A percentile compares a stretch with the other conserved stretches of the same genome.
Conservation (phyloP, 2,888 invertebrate species). For the Latrodectus elegans region DNA sequence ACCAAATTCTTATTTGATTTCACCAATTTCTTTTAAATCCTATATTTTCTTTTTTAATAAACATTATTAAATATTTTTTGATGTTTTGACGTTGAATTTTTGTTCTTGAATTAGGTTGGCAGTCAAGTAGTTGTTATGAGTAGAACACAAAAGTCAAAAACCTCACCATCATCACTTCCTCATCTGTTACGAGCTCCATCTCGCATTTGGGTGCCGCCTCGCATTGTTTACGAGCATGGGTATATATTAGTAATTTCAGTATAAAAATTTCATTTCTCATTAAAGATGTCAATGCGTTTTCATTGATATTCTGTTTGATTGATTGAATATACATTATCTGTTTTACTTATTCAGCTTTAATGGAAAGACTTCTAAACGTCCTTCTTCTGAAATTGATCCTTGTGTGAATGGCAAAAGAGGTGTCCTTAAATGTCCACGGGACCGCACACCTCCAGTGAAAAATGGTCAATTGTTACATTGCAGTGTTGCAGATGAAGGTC, state of each 20-base stretch:
- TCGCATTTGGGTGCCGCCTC: conserved; percentile 71
- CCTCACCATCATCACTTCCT: conserved; percentile 62
- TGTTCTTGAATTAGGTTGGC: conserved; percentile 73
- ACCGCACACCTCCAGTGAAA: not conserved
- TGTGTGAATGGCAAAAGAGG: conserved; percentile 70
- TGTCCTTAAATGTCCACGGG: conserved; percentile 52
- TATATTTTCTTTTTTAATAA: not conserved
- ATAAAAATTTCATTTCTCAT: too few species aligned
- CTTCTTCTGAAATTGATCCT: conserved; percentile 47
- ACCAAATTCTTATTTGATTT: not conserved
- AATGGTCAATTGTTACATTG: conserved; percentile 38
- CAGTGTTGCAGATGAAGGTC: conserved; percentile 63
- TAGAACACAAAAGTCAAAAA: conserved; percentile 72
- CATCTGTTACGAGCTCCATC: conserved; percentile 66
- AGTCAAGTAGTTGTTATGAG: conserved; percentile 75
- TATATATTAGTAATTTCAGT: not conserved
- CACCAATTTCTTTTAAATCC: not conserved
- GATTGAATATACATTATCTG: not conserved
- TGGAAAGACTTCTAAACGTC: conserved; percentile 22
- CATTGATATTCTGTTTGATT: too few species aligned
- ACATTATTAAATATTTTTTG: not conserved
- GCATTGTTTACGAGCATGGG: conserved; percentile 33
- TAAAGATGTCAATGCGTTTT: too few species aligned
- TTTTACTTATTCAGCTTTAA: conserved; percentile 16
- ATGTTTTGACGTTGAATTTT: conserved; percentile 34